phyloP scores from a whole-genome alignment of 2,888 invertebrate genomes.

The Habroteleia sp. region DNA sequence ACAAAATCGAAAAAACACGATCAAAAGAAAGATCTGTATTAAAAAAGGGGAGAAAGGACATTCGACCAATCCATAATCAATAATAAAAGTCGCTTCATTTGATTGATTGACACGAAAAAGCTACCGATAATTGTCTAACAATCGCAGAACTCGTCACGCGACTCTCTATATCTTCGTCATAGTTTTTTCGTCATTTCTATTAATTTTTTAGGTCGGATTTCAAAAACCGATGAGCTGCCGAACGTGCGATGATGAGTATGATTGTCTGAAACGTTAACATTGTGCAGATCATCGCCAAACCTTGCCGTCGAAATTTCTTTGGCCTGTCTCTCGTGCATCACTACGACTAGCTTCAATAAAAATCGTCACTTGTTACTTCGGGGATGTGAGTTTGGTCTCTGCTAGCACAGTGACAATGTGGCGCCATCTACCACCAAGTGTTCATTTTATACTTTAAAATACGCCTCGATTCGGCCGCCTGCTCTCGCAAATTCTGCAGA shows the following conservation, averaged over 20 bases:
- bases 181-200: neutral
- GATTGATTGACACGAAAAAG: conserved; percentile 1
- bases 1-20: conserved; percentile 32
- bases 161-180: neutral
- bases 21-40: conserved; percentile 24
- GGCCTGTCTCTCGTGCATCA: conserved; percentile 54
- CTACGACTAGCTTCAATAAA: conserved; percentile 43
- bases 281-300: conserved; percentile 42
- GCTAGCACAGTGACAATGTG: too few species aligned
- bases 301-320: conserved; percentile 47
- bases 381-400: neutral
- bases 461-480: too few species aligned
- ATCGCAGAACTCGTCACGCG: conserved; percentile 1
- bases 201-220: conserved; percentile 34
- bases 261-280: conserved; percentile 42
- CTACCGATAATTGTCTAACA: conserved; percentile 13
- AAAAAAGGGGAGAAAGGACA: conserved; percentile 20
- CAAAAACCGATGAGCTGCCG: conserved; percentile 46
- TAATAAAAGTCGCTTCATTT: conserved; percentile 4
- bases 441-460: too few species aligned
- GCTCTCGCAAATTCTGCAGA: too few species aligned
- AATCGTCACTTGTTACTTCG: conserved; percentile 5
- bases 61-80: conserved; percentile 4
- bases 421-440: too few species aligned
- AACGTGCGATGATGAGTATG: conserved; percentile 49